Percentiles rank a stretch among this genome's conserved stretches.
Conservation (phyloP, 2,888 invertebrate species). For the Sesia bembeciformis region DNA sequence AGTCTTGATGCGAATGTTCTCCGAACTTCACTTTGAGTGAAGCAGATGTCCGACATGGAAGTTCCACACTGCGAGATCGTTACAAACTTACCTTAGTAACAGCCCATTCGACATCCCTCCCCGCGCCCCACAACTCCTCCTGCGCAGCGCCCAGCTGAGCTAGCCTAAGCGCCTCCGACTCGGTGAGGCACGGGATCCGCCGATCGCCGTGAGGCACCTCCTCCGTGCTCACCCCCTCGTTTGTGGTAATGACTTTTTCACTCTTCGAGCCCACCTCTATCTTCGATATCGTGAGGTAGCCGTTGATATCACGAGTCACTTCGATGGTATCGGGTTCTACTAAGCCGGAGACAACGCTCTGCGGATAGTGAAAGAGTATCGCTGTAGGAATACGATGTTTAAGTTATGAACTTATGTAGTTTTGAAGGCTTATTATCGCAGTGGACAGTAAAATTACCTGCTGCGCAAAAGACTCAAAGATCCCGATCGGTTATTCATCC, state of each 20-base stretch:
- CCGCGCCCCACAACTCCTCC: slow-evolving; percentile 79
- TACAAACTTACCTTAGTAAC: slow-evolving; percentile 60
- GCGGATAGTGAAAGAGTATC: slow-evolving; percentile 10
- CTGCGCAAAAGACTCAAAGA: too few species aligned
- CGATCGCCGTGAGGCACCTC: slow-evolving; percentile 50
- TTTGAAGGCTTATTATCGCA: too few species aligned
- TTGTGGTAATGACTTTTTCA: slow-evolving; percentile 52
- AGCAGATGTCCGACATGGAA: too few species aligned
- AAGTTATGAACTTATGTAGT: too few species aligned
- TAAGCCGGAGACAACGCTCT: slow-evolving; percentile 86
- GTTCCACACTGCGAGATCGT: too few species aligned
- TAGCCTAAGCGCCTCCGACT: slow-evolving; percentile 69
- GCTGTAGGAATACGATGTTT: too few species aligned
- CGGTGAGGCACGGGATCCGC: slow-evolving; percentile 67
- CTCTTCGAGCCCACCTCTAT: slow-evolving; percentile 72
- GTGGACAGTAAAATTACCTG: too few species aligned
- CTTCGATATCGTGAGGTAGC: slow-evolving; percentile 53
- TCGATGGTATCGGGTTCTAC: slow-evolving; percentile 85
- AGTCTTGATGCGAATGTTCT: too few species aligned
- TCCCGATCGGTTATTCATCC: too few species aligned
- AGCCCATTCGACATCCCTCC: slow-evolving; percentile 90
- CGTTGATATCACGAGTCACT: slow-evolving; percentile 64
- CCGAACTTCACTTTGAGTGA: too few species aligned
- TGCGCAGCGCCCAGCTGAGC: slow-evolving; percentile 67
- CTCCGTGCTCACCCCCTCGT: slow-evolving; percentile 48